Conservation (phyloP, 92 coral and sea anemone species). For the Porites evermanni region DNA sequence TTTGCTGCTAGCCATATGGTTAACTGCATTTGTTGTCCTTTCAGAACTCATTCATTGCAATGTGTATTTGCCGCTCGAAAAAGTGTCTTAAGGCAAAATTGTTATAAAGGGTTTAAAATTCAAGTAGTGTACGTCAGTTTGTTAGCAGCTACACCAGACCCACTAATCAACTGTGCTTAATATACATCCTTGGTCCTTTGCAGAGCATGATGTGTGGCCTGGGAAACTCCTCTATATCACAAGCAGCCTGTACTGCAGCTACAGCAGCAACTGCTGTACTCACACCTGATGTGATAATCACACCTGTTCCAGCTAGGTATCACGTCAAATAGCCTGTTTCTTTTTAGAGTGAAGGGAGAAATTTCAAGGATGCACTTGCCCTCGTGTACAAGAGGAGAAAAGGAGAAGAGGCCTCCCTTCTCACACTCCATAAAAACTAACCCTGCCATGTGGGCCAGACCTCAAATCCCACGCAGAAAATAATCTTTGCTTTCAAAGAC, state of each 20-base stretch:
- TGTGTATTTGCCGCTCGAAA: too few species aligned
- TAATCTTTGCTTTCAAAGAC: too few species aligned
- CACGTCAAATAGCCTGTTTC: neutral
- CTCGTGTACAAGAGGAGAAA: neutral
- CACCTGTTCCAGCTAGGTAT: slow-evolving; percentile 69
- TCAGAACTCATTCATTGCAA: too few species aligned
- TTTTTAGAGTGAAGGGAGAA: too few species aligned
- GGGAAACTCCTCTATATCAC: slow-evolving; percentile 63
- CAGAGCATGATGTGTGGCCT: slow-evolving; percentile 80
- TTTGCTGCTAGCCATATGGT: too few species aligned
- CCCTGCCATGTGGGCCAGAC: neutral
- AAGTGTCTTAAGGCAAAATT: too few species aligned
- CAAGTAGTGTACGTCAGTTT: too few species aligned
- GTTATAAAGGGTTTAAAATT: too few species aligned
- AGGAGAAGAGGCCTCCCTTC: neutral
- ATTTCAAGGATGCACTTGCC: neutral
- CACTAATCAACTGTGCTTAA: too few species aligned
- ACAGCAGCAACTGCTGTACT: slow-evolving; percentile 76
- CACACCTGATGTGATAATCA: slow-evolving; percentile 73
- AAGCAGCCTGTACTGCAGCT: slow-evolving; percentile 77
- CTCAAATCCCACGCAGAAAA: neutral
- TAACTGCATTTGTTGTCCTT: too few species aligned
- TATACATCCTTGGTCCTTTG: neutral
- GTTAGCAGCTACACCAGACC: too few species aligned
- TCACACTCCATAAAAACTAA: neutral